Evolutionary conservation across 2,797 vertebrate genomes (phyloP).

Genomic region (Lutjanus argentimaculatus): DNA sequence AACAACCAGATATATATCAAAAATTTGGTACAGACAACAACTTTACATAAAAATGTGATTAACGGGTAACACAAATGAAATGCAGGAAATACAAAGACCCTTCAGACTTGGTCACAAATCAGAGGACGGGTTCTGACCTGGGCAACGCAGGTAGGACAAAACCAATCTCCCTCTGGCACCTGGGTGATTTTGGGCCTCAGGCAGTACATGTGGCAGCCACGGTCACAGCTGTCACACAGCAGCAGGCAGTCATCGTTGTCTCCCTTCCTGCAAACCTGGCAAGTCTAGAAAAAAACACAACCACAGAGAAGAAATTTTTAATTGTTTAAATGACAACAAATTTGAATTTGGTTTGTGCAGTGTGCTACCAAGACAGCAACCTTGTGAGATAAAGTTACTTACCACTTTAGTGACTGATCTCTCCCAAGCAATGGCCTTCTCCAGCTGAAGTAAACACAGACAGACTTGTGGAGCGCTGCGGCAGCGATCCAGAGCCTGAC

Average conservation of each 20-base stretch:
- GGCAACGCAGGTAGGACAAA: slow-evolving; percentile 92
- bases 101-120: neutral
- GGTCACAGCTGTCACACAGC: slow-evolving; percentile 96
- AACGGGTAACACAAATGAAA: too few species aligned
- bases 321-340: neutral
- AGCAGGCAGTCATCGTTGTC: slow-evolving; percentile 95
- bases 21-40: too few species aligned
- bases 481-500: slow-evolving; percentile 93
- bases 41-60: too few species aligned
- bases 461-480: slow-evolving; percentile 94
- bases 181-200: slow-evolving; percentile 93
- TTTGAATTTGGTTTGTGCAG: neutral
- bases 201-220: slow-evolving; percentile 98
- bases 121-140: slow-evolving; percentile 80
- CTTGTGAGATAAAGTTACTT: slow-evolving; percentile 44
- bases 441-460: slow-evolving; percentile 93
- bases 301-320: neutral
- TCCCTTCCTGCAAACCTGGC: slow-evolving; percentile 94
- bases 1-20: too few species aligned
- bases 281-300: slow-evolving; percentile 84
- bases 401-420: slow-evolving; percentile 97
- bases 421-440: slow-evolving; percentile 96
- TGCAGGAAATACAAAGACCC: too few species aligned
- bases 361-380: neutral
- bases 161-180: slow-evolving; percentile 98